phyloP scores from a whole-genome alignment of 92 coral and sea anemone species.

The Galaxea fascicularis region DNA sequence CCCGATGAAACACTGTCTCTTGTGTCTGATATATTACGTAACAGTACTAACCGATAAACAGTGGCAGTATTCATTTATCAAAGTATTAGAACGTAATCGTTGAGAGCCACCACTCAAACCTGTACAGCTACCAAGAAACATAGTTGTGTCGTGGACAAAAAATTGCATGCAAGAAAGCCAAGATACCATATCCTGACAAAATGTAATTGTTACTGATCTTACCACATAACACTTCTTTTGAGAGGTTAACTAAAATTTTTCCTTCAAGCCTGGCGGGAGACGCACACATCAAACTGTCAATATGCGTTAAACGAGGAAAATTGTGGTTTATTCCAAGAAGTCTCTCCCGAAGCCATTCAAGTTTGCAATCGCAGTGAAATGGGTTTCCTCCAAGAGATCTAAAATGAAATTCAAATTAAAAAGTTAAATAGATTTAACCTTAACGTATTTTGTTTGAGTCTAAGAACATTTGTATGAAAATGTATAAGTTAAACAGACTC shows the following conservation, averaged over 20 bases:
- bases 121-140: too few relatives aligned
- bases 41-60: too few relatives aligned
- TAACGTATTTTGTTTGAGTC: not conserved
- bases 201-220: not conserved
- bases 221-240: conserved; percentile 36
- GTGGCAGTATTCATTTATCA: too few relatives aligned
- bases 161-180: too few relatives aligned
- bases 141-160: too few relatives aligned
- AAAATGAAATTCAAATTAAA: not conserved
- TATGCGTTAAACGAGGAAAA: conserved; percentile 12
- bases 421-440: not conserved
- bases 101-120: too few relatives aligned
- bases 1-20: too few relatives aligned
- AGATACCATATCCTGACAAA: not conserved
- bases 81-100: too few relatives aligned
- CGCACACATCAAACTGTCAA: conserved; percentile 13
- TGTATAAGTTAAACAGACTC: not conserved
- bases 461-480: not conserved
- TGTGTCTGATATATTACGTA: too few relatives aligned
- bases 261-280: conserved; percentile 17
- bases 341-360: conserved; percentile 42
- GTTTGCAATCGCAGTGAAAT: conserved; percentile 57
- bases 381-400: conserved; percentile 55
- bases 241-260: not conserved
- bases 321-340: conserved; percentile 9